phyloP scores from a whole-genome alignment of 1,140 invertebrate species.

The Rhagoletis pomonella region DNA sequence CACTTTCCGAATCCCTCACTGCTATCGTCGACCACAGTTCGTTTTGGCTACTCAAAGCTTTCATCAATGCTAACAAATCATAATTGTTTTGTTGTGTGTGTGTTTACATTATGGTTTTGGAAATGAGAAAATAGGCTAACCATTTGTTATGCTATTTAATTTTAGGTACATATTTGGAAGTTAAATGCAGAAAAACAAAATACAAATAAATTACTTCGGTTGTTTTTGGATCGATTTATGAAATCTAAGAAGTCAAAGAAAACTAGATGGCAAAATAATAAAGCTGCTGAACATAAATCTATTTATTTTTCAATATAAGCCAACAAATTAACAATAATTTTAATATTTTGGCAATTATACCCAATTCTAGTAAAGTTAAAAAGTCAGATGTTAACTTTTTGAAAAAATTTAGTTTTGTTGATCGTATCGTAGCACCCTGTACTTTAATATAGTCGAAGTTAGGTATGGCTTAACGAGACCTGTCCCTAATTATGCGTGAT shows the following conservation, averaged over 20 bases:
- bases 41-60: neutral
- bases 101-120: neutral
- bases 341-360: no score
- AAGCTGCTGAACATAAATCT: neutral
- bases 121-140: neutral
- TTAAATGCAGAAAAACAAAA: neutral
- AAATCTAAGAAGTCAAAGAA: no score
- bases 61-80: conserved; percentile 20
- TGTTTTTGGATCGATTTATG: no score
- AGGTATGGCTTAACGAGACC: neutral
- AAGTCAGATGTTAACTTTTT: no score
- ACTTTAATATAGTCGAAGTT: no score
- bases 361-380: no score
- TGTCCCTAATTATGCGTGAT: neutral
- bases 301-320: no score
- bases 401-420: neutral
- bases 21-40: neutral
- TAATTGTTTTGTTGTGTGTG: neutral
- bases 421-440: neutral
- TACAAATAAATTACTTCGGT: neutral
- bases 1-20: neutral
- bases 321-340: no score
- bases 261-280: neutral
- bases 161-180: neutral
- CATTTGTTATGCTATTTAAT: neutral